Base-by-base conservation (phyloP, 2,888 invertebrate species). In the Tetragonisca angustula region DNA sequence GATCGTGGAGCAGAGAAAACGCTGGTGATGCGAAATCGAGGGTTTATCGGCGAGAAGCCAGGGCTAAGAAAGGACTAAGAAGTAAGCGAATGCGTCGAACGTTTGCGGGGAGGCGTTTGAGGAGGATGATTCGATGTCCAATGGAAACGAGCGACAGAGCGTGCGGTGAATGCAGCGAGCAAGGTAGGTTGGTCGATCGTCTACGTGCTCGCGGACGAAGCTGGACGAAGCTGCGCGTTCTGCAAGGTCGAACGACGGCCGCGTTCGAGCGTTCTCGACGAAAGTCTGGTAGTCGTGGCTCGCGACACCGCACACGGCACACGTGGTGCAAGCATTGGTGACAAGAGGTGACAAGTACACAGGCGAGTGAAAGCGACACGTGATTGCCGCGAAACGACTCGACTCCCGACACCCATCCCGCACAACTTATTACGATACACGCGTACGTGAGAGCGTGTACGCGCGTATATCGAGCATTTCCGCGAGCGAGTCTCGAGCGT, bases 151-250 rank as follows among this genome's bases (percentile, higher is more conserved):
- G n/a, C 13, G 21, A 13, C 27, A 59, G 43, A 43, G 54, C 78
- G 78, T 73, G 73, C 67, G 59, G 67, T 52, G 59, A 36, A 56
- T 49, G 50, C 19, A 78, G 59, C 67, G 52, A 54, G 76, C 70
- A 70, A 21, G 64, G 64, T n/a, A 19, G 17, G 17, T 4, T 19
- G 27, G 3, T 17, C 4, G 15, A 17, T 9, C 17, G 27, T 56
- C 56, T 19, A 32, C 17, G 19, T 32, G 3, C 9, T 21, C 11
- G 9, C 11, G 62, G 21, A 64, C 32, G 6, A 36, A 32, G 4
- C 13, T 32, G 27, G 21, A 64, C 13, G 64, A 4, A 32, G 36
- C 43, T 43, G 43, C 43, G 1, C 43, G 43, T 43, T 43, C 0
- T 11, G 9, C 43, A 9, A 43, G 43, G 9, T 24, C 9, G 59